Evolutionary conservation across 1,140 invertebrate genomes (phyloP).

Genomic region (Lordiphosa stackelbergi): DNA sequence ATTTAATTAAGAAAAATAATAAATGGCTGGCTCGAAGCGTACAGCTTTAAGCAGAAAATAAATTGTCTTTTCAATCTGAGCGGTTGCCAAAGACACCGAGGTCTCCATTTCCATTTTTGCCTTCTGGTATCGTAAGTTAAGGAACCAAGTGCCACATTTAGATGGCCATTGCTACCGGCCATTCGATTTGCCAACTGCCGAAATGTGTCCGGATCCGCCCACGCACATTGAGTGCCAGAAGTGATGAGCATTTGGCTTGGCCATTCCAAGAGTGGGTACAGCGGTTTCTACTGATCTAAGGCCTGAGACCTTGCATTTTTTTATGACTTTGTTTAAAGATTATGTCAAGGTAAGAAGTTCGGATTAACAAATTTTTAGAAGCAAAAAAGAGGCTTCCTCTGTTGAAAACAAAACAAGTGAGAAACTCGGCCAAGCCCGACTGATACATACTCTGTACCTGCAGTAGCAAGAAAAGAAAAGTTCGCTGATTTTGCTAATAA

Average conservation of each 20-base stretch:
- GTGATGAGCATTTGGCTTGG: constrained; percentile 3
- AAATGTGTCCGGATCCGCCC: constrained; percentile 7
- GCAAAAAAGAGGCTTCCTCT: no score
- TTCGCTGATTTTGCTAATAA: no score
- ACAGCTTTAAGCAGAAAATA: constrained; percentile 39
- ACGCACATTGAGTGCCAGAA: constrained; percentile 6
- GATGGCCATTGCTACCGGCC: constrained; percentile 41
- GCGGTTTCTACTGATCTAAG: not conserved
- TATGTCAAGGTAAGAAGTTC: no score
- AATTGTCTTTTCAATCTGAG: constrained; percentile 38
- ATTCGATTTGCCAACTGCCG: constrained; percentile 37
- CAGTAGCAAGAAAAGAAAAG: no score
- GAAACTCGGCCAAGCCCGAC: no score
- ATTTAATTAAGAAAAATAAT: constrained; percentile 74
- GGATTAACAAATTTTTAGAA: no score
- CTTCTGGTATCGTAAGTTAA: constrained; percentile 20
- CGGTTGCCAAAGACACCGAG: constrained; percentile 23
- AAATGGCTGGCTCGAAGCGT: constrained; percentile 38
- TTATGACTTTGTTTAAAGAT: no score
- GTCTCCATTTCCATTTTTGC: constrained; percentile 29
- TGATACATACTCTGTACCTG: no score
- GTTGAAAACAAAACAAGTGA: no score
- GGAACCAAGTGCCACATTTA: constrained; percentile 48
- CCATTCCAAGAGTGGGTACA: no score
- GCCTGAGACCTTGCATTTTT: no score